A percentile compares a stretch with the other conserved stretches of the same genome.
Conservation (phyloP, 1,140 invertebrate species). For the Dinoponera quadriceps region DNA sequence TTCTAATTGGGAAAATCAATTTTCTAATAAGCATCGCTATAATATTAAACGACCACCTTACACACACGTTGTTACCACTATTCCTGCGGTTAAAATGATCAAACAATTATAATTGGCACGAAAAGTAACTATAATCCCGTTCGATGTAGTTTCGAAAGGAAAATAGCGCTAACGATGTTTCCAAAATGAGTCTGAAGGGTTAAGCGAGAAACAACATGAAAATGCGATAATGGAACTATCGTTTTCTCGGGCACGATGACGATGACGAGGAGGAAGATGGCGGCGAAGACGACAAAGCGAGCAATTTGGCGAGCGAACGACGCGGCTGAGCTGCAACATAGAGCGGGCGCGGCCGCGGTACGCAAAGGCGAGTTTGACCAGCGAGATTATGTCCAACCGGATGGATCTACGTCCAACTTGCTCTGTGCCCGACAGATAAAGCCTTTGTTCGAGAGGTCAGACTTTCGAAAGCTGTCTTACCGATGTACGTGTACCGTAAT, state of each 20-base stretch:
- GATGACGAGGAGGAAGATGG: background rate
- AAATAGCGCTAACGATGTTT: too few species aligned
- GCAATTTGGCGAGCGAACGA: background rate
- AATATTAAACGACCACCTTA: too few species aligned
- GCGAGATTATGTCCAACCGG: conserved; percentile 36
- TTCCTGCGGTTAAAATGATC: too few species aligned
- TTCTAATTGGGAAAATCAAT: too few species aligned
- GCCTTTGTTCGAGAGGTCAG: conserved; percentile 70
- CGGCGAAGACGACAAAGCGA: background rate
- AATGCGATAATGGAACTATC: background rate
- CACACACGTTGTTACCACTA: too few species aligned
- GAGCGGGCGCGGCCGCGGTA: background rate
- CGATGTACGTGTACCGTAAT: conserved; percentile 59
- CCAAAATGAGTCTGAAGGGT: too few species aligned
- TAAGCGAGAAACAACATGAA: background rate
- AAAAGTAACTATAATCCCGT: too few species aligned
- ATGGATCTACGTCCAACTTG: conserved; percentile 55
- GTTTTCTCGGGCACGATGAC: background rate
- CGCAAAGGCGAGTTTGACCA: conserved; percentile 32
- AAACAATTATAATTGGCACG: too few species aligned
- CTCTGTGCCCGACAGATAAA: conserved; percentile 50
- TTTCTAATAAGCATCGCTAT: too few species aligned
- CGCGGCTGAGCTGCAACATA: too few species aligned
- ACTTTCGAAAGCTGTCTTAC: conserved; percentile 71
- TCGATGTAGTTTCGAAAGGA: too few species aligned